Evolutionary conservation across 2,797 vertebrate species (phyloP).

Genomic region (Enteromius mattozi): DNA sequence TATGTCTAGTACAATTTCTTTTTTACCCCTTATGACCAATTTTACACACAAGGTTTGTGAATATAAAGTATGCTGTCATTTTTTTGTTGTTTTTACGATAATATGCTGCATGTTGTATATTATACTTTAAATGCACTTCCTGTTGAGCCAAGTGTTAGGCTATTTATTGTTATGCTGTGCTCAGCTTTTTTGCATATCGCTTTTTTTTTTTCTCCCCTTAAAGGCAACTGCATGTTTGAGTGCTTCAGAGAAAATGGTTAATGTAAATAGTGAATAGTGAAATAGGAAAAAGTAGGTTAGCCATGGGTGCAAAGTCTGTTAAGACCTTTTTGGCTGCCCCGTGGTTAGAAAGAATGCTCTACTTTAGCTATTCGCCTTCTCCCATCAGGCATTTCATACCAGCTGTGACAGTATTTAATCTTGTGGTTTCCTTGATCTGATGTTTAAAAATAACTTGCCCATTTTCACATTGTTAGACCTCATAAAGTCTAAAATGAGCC

Average conservation of each 20-base stretch:
- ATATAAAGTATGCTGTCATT: neutral
- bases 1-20: neutral
- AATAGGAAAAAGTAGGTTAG: conserved; percentile 28
- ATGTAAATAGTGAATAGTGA: conserved; percentile 24
- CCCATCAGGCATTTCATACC: neutral
- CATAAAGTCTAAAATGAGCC: conserved; percentile 21
- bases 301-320: conserved; percentile 30
- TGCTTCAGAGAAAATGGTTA: conserved; percentile 13
- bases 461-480: conserved; percentile 29
- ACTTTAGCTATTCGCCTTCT: conserved; percentile 38
- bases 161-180: neutral
- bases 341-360: conserved; percentile 40
- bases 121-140: conserved; percentile 7
- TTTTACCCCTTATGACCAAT: neutral
- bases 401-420: conserved; percentile 21
- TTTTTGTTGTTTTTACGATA: neutral
- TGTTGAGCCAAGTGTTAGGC: neutral
- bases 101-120: neutral
- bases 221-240: neutral
- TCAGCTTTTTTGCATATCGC: neutral
- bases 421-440: conserved; percentile 19
- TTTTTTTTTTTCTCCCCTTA: neutral
- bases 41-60: neutral
- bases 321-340: conserved; percentile 16
- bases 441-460: neutral